Base-by-base conservation (phyloP, 2,797 vertebrate species). In the Hippoglossus hippoglossus region DNA sequence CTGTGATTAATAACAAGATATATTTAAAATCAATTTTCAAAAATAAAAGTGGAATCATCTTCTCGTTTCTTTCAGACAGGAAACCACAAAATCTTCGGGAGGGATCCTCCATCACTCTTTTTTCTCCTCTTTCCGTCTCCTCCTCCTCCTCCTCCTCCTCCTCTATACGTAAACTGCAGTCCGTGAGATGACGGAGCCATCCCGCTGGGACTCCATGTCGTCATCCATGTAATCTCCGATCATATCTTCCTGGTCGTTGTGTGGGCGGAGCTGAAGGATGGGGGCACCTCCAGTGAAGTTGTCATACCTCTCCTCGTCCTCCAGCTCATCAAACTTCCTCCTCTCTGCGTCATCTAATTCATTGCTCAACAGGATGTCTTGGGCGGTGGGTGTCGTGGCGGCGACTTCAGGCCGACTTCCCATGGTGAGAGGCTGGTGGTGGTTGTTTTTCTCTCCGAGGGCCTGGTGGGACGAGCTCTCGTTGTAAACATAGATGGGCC, bases 201-300 rank as follows among this genome's bases (percentile, higher is more conserved):
- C 97, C 26, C 94, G 91, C 87, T 96, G 97, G 18, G 97, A 97
- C 90, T 98, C 97, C 97, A 97, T 97, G 92, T 97, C 96, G 41
- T 95, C 95, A 70, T 95, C 95, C 4, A 95, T 60, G 79, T 94
- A 94, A 50, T 82, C 90, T 64, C 89, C 85, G 16, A 81, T 86
- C 25, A 93, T 87, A 31, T 92, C 86, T 3, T 88, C 91, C 63
- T 77, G 89, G 18, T 94, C 87, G 1, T 77, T 80, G 15, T 53
- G 84, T 1, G 91, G 89, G 82, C 94, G 93, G n/a, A 95, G 93
- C 84, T 94, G 95, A 47, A 96, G 90, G 82, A 96, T 93, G 52
- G 96, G 95, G 21, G 90, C 94, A n/a, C 90, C 92, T 36, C 91
- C 93, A 0, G 67, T 22, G 75, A 95, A 95, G 79, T 92, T 87